A percentile compares a stretch with the other conserved stretches of the same genome.
Evolutionary conservation across 2,113 vertebrate species (phyloP).

Genomic region (Austrofundulus limnaeus): DNA sequence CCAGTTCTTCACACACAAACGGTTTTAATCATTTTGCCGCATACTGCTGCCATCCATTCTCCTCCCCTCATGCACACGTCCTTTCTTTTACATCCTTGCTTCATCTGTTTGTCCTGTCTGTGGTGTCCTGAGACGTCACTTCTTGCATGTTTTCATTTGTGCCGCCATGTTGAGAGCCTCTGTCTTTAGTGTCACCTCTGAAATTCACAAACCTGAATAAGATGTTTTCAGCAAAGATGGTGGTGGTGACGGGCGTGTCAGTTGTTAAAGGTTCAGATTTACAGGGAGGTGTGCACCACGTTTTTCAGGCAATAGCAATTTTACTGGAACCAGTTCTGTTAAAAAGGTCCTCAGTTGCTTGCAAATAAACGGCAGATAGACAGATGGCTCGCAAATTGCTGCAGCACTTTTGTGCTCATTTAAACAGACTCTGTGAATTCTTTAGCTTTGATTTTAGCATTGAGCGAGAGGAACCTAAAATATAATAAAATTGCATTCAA

Average conservation of each 20-base stretch:
- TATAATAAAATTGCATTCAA: too few relatives aligned
- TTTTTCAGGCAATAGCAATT: background rate
- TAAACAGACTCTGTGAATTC: background rate
- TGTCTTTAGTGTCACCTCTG: background rate
- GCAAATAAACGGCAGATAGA: background rate
- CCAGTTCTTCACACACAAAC: constrained; percentile 18
- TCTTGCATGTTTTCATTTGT: constrained; percentile 11
- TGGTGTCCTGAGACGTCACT: constrained; percentile 23
- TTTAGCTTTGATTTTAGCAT: background rate
- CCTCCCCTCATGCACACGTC: background rate
- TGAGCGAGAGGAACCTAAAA: background rate
- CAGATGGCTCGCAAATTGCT: constrained; percentile 5
- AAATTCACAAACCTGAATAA: background rate
- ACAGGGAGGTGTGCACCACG: background rate
- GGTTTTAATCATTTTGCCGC: constrained; percentile 47
- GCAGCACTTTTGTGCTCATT: constrained; percentile 4
- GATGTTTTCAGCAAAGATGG: background rate
- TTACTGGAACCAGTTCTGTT: background rate
- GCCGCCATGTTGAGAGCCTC: background rate
- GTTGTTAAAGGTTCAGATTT: background rate
- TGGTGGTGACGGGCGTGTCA: background rate
- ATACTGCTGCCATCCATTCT: constrained; percentile 43
- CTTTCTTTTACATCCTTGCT: constrained; percentile 5
- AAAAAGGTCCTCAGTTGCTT: background rate
- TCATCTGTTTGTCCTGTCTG: constrained; percentile 37